Evolutionary conservation across 2,797 vertebrate species (phyloP), one percentile per base, ranked within the genome.

Genomic region (Myripristis murdjan): DNA sequence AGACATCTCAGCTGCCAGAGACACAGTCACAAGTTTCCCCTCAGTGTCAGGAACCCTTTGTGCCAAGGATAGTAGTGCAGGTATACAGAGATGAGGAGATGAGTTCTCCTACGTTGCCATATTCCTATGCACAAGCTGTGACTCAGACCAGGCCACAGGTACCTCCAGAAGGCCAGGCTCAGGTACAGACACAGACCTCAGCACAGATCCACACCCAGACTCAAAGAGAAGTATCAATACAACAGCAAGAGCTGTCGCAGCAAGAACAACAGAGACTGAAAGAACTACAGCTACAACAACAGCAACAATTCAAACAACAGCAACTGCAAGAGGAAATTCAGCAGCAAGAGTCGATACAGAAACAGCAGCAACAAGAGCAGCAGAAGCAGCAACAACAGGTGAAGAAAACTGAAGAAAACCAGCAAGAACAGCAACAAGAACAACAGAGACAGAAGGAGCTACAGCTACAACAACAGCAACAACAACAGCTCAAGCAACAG

Each of bases 1-100:
- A 59, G 49, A 28, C 14, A 22, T 20, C 55, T 59, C 59, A 65
- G 5, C 56, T 72, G 24, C 49, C 46, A 0, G 22, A 69, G 47
- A 46, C 46, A 22, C 60, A 57, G 24, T 9, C 22, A 52, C 20
- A 41, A 35, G 54, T 35, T 24, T 28, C 73, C 69, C 62, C 39
- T 53, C 62, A 65, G 26, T 1, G 5, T 6, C 65, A 64, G 15
- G 70, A 67, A 64, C 70, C 82, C 0, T 80, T 86, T 56, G 72
- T 92, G 47, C 93, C 95, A 37, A 88, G 83, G 70, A 92, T 94
- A 71, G 85, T 94, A 52, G 84, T 94, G 11, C 91, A 94, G 64
- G 89, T 94, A 47, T 90, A 84, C 76, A 79, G 67, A 75, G 90
- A 89, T 33, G 71, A 83, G 56, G 87, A 77, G n/a, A 67, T 9